Conservation (phyloP, 30 jellyfish, hydroid and myxozoan genomes). For the Mastigias papua region DNA sequence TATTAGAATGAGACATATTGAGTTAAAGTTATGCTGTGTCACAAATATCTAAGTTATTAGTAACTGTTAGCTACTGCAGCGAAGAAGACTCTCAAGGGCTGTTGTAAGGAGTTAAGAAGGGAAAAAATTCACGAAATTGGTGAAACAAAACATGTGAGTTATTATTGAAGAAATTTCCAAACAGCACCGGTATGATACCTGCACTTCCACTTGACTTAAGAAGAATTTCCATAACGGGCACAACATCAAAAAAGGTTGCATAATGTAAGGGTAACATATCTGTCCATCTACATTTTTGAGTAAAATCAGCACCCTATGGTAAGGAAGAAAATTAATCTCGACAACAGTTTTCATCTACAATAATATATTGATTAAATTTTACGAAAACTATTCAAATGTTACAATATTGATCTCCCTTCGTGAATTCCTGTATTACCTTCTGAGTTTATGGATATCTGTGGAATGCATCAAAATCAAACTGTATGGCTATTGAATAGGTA, state of each 20-base stretch:
- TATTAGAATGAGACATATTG: too few relatives aligned
- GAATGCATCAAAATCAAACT: too few relatives aligned
- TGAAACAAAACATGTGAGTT: background rate
- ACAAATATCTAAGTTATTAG: too few relatives aligned
- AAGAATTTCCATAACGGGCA: slow-evolving; percentile 58
- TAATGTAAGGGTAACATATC: slow-evolving; percentile 92
- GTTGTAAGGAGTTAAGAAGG: too few relatives aligned
- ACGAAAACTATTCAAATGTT: background rate
- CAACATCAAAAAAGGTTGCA: slow-evolving; percentile 87
- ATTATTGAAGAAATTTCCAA: background rate
- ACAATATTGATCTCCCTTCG: background rate
- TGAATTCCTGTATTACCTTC: background rate
- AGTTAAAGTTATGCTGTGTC: too few relatives aligned
- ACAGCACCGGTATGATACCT: slow-evolving; percentile 40
- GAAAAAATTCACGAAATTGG: too few relatives aligned
- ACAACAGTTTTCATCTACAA: background rate
- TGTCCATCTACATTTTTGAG: slow-evolving; percentile 91
- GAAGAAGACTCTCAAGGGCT: too few relatives aligned
- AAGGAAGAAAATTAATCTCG: background rate
- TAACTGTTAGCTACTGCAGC: too few relatives aligned
- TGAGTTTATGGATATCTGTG: too few relatives aligned
- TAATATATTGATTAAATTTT: background rate
- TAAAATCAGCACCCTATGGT: slow-evolving; percentile 66
- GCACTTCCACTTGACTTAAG: slow-evolving; percentile 59
- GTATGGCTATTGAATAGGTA: background rate